Conservation (phyloP, 2,113 vertebrate species). For the Eulacestoma nigropectus region DNA sequence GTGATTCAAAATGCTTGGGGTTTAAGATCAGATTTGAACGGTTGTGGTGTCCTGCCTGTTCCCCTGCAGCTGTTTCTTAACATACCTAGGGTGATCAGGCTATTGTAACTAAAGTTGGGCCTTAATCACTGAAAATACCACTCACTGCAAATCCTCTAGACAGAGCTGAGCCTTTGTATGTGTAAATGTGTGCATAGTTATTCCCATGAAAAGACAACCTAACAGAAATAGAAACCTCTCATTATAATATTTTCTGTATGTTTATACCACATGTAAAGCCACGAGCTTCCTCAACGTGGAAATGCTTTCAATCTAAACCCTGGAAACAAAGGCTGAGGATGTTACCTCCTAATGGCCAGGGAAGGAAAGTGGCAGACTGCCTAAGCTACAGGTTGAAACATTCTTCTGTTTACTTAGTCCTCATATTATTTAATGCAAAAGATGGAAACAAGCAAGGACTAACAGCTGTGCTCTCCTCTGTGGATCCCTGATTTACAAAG, state of each 20-base stretch:
- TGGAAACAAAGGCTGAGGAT: not conserved
- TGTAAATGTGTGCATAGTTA: not conserved
- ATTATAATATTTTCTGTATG: not conserved
- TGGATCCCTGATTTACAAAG: not conserved
- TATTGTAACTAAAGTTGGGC: not conserved
- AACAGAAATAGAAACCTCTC: not conserved
- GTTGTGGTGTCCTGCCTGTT: accelerated
- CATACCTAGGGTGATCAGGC: accelerated
- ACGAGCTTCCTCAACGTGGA: not conserved
- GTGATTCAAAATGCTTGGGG: not conserved
- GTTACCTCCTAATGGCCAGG: not conserved
- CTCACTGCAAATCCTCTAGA: not conserved
- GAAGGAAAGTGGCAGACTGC: not conserved
- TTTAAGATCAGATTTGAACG: not conserved
- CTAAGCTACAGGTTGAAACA: not conserved
- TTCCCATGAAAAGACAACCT: not conserved
- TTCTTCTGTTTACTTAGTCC: not conserved
- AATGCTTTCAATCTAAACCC: not conserved
- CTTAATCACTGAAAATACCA: not conserved
- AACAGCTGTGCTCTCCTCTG: not conserved
- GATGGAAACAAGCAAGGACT: not conserved
- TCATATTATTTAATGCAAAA: not conserved
- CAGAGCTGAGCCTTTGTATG: not conserved
- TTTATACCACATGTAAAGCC: not conserved
- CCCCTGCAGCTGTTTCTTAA: not conserved